Evolutionary conservation across 2,888 invertebrate genomes (phyloP).

Genomic region (Eilema griseolum): DNA sequence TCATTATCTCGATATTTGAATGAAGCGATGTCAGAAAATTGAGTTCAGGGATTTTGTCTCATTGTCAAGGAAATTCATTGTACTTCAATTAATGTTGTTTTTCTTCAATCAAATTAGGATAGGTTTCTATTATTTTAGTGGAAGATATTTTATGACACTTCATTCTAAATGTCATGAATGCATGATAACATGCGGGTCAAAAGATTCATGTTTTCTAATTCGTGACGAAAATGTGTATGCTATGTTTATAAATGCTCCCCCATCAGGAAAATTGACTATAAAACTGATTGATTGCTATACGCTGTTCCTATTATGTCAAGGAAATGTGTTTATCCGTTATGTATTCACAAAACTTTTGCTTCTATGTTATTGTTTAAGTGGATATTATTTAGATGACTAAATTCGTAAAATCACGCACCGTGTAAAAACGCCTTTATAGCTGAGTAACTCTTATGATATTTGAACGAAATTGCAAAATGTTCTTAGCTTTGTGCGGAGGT

Average conservation of each 20-base stretch:
- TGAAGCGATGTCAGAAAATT: neutral
- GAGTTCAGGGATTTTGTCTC: neutral
- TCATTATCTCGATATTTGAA: conserved; percentile 17
- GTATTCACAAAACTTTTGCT: neutral
- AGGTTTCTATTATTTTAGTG: neutral
- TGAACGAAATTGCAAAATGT: neutral
- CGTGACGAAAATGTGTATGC: neutral
- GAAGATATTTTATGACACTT: neutral
- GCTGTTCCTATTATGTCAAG: neutral
- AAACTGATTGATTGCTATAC: neutral
- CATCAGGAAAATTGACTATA: too few species aligned
- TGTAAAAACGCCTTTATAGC: neutral
- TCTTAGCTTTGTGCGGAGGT: neutral
- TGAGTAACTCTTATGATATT: too few species aligned
- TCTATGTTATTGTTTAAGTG: neutral
- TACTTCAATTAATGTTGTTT: neutral
- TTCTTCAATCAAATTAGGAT: neutral
- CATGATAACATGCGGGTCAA: neutral
- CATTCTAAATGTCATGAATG: neutral
- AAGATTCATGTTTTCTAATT: neutral
- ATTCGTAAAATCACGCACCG: neutral
- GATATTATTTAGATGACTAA: neutral
- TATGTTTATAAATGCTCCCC: neutral
- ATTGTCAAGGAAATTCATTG: neutral
- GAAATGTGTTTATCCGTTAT: neutral